These are phyloP conservation scores for Peromyscus aztecus DNA, from an alignment of 2,797 vertebrate genomes.

Conservation along the genomic window DNA sequence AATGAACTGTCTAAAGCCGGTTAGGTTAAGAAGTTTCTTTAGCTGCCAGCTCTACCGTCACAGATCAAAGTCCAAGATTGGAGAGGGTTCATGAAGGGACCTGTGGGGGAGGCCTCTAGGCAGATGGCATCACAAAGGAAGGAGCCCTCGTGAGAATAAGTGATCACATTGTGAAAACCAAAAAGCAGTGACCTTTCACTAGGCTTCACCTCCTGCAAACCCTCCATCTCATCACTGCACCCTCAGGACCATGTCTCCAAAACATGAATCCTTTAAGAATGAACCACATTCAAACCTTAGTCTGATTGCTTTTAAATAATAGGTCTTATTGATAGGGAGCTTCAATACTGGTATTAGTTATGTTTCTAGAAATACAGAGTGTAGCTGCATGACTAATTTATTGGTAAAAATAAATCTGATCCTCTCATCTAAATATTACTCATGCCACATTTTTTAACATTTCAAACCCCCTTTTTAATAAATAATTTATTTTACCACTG, in stretches of 20 bases:
- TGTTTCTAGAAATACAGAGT: neutral
- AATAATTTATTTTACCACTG: neutral
- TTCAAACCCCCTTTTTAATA: neutral
- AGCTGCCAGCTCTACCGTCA: neutral
- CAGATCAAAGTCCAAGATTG: neutral
- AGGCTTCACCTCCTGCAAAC: no score
- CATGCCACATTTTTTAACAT: neutral
- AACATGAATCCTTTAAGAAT: neutral
- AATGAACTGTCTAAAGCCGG: neutral
- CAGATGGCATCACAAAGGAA: neutral
- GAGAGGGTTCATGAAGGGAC: neutral
- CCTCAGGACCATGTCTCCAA: neutral
- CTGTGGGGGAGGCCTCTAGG: neutral
- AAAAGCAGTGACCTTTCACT: neutral
- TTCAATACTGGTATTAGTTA: neutral
- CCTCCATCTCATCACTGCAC: neutral
- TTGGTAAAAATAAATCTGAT: neutral
- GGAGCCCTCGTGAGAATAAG: rapidly evolving
- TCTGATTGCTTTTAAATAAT: neutral
- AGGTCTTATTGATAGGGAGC: neutral
- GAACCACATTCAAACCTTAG: neutral
- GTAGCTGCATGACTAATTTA: neutral
- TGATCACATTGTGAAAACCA: neutral
- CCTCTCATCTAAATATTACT: neutral
- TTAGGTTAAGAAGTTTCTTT: neutral